Percentiles rank a stretch among this genome's conserved stretches.
Conservation (phyloP, 2,113 vertebrate genomes). For the Campylomormyrus numenius region DNA sequence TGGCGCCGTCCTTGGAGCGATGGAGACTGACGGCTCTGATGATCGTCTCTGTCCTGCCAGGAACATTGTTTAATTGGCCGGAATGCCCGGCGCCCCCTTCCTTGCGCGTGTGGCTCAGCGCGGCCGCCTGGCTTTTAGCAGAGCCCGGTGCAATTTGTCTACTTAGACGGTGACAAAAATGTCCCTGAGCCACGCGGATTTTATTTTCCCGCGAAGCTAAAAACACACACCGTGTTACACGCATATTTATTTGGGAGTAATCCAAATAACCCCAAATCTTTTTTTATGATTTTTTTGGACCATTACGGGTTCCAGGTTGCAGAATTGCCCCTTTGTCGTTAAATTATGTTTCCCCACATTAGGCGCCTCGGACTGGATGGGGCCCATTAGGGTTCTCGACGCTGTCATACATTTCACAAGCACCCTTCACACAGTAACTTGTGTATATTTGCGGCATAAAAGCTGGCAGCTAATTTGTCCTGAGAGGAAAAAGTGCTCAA, state of each 20-base stretch:
- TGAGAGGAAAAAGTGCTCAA: conserved; percentile 49
- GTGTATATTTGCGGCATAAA: conserved; percentile 46
- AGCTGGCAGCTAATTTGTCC: conserved; percentile 46
- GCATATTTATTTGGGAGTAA: conserved; percentile 34
- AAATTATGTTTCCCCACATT: conserved; percentile 27
- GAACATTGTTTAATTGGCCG: conserved; percentile 32
- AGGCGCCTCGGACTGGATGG: conserved; percentile 30
- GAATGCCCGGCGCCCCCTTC: conserved; percentile 20
- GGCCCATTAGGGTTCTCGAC: conserved; percentile 48
- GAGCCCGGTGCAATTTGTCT: conserved; percentile 16
- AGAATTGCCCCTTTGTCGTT: conserved; percentile 27
- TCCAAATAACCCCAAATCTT: conserved; percentile 45
- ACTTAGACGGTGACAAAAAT: conserved; percentile 37
- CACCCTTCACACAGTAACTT: conserved; percentile 51
- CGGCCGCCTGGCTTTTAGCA: conserved; percentile 25
- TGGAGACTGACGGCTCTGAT: background rate
- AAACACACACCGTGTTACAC: conserved; percentile 14
- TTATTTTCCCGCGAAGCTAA: conserved; percentile 19
- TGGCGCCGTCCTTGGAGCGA: background rate
- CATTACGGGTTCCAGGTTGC: conserved; percentile 22
- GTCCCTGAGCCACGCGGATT: conserved; percentile 17
- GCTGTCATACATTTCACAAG: conserved; percentile 57
- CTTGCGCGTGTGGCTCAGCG: conserved; percentile 11
- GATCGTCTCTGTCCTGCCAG: conserved; percentile 16
- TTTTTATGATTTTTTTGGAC: conserved; percentile 18